Percentiles rank a stretch among this genome's conserved stretches.
These are phyloP conservation scores for Morphnarchus princeps DNA, from an alignment of 2,113 vertebrate species.

Conservation along the genomic window DNA sequence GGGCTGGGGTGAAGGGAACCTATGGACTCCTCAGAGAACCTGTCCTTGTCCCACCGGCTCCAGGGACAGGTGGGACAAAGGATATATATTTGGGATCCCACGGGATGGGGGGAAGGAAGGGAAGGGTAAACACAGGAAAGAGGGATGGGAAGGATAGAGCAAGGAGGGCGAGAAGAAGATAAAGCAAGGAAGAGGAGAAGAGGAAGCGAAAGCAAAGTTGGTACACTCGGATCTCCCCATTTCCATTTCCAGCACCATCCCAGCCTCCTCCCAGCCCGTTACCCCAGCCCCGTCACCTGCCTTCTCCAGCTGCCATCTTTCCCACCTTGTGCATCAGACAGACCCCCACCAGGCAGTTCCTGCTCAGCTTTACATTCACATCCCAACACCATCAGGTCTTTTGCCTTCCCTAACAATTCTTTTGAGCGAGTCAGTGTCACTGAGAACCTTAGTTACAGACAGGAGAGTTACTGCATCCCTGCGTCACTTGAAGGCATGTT, in stretches of 20 bases:
- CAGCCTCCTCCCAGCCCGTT: not conserved
- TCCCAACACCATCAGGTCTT: not conserved
- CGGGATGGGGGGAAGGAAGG: too few species aligned
- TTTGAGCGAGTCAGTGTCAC: not conserved
- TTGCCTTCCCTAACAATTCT: not conserved
- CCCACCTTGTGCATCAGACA: not conserved
- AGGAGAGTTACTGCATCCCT: not conserved
- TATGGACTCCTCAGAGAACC: not conserved
- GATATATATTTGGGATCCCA: not conserved
- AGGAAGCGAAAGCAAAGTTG: not conserved
- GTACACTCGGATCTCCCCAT: too few species aligned
- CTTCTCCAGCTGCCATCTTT: not conserved
- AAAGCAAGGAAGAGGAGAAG: not conserved
- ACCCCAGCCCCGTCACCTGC: not conserved
- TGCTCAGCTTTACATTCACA: not conserved
- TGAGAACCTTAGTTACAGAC: not conserved
- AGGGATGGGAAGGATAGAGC: not conserved
- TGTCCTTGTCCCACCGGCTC: not conserved
- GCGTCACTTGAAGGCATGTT: not conserved
- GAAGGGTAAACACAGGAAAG: not conserved
- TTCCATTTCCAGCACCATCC: not conserved
- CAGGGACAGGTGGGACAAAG: not conserved
- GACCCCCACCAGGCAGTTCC: not conserved
- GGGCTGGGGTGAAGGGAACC: not conserved
- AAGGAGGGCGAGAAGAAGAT: not conserved